phyloP scores from a whole-genome alignment of 1,140 invertebrate species.

The Hesperophylax magnus region DNA sequence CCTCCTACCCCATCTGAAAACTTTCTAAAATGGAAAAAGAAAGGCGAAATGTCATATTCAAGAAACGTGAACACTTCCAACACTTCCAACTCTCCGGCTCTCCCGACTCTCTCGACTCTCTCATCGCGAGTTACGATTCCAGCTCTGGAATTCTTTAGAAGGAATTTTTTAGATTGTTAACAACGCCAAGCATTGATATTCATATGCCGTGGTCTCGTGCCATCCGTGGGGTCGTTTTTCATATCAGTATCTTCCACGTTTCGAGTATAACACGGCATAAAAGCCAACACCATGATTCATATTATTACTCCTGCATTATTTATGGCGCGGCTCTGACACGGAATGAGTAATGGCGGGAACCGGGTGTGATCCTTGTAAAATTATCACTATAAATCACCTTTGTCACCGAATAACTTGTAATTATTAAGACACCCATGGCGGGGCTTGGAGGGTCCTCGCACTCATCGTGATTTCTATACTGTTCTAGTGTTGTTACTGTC shows the following conservation, averaged over 20 bases:
- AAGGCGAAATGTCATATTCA: constrained; percentile 32
- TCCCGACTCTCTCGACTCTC: neutral
- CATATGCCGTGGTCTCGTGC: constrained; percentile 20
- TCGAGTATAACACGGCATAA: constrained; percentile 11
- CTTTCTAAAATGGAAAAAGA: constrained; percentile 20
- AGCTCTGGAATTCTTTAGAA: neutral
- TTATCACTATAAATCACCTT: no score
- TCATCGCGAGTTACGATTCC: neutral
- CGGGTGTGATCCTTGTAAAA: neutral
- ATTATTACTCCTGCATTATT: constrained; percentile 19
- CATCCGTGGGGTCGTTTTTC: constrained; percentile 27
- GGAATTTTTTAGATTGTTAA: constrained; percentile 26
- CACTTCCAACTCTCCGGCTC: neutral
- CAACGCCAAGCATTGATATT: constrained; percentile 21
- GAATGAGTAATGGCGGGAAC: constrained; percentile 3
- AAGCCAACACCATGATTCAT: constrained; percentile 34
- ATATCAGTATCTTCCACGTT: constrained; percentile 6
- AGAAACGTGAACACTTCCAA: constrained; percentile 7
- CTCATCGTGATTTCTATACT: no score
- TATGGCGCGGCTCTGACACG: constrained; percentile 7
- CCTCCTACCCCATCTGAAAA: constrained; percentile 8
- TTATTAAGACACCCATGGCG: no score
- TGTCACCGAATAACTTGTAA: no score
- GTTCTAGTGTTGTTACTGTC: no score
- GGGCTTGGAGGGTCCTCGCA: no score